phyloP scores from a whole-genome alignment of 2,113 vertebrate species.

The Saccopteryx leptura region DNA sequence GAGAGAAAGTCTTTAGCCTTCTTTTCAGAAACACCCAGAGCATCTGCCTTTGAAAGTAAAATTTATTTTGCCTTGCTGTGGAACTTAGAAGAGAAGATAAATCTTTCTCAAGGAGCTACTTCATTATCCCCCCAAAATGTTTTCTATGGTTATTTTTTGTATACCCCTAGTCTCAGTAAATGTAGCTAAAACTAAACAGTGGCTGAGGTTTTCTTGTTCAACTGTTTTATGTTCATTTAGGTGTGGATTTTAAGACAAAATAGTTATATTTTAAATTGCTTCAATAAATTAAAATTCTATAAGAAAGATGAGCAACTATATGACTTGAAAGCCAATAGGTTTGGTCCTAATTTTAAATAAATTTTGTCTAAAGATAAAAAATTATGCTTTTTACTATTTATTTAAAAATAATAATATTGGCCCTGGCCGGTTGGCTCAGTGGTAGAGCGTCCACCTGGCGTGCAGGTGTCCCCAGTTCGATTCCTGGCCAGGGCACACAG shows the following conservation, averaged over 20 bases:
- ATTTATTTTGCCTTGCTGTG: background rate
- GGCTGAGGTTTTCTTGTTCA: background rate
- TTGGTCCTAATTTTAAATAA: conserved; percentile 47
- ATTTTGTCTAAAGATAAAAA: conserved; percentile 45
- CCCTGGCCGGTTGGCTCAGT: too few species aligned
- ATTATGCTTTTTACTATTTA: background rate
- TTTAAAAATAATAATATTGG: background rate
- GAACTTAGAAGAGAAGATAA: conserved; percentile 4
- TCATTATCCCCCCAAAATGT: background rate
- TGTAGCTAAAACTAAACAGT: background rate
- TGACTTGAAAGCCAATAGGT: background rate
- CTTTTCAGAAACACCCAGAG: background rate
- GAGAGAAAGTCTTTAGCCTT: background rate
- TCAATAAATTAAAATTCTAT: conserved; percentile 21
- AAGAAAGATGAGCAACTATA: background rate
- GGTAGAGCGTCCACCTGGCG: too few species aligned
- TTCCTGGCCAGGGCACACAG: too few species aligned
- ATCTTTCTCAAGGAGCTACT: background rate
- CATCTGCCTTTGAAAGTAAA: conserved; percentile 36
- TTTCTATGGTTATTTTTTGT: background rate
- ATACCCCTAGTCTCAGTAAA: background rate
- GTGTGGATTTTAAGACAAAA: conserved; percentile 5
- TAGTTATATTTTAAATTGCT: background rate
- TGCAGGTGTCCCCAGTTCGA: too few species aligned
- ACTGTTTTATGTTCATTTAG: background rate